A percentile compares a stretch with the other conserved stretches of the same genome.
Conservation (phyloP, 2,888 invertebrate genomes). For the Cephus nigrinus region DNA sequence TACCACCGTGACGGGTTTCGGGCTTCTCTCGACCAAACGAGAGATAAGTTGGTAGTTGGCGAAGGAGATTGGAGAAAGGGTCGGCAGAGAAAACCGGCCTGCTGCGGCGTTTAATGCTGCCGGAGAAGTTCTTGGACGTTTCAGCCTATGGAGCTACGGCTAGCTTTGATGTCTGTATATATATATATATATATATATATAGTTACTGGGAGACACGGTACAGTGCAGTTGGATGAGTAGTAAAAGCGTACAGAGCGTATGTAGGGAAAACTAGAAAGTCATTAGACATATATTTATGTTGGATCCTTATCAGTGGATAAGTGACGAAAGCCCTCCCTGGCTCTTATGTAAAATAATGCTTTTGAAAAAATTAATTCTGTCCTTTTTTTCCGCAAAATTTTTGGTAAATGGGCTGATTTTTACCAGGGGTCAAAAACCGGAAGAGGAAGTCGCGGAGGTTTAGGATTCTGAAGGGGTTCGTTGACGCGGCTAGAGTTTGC, state of each 20-base stretch:
- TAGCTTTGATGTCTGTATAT: no score
- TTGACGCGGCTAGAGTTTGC: no score
- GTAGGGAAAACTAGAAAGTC: not conserved
- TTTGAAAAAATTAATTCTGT: no score
- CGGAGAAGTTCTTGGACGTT: not conserved
- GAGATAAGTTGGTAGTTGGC: not conserved
- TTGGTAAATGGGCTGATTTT: not conserved
- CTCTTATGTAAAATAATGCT: no score
- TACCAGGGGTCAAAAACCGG: not conserved
- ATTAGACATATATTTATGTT: not conserved
- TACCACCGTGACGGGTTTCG: not conserved
- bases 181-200: not conserved
- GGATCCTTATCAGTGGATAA: not conserved
- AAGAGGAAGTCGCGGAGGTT: no score
- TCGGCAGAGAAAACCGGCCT: conserved; percentile 6
- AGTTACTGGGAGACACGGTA: not conserved
- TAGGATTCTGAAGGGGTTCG: no score
- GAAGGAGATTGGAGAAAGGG: not conserved
- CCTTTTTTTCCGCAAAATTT: not conserved
- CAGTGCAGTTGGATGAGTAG: not conserved
- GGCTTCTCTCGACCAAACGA: not conserved
- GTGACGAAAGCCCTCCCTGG: no score
- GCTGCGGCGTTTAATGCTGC: conserved; percentile 1
- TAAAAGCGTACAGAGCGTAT: not conserved
- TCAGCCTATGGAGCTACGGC: not conserved